Evolutionary conservation across 2,888 invertebrate species (phyloP).

Genomic region (Xestia rhomboidea): DNA sequence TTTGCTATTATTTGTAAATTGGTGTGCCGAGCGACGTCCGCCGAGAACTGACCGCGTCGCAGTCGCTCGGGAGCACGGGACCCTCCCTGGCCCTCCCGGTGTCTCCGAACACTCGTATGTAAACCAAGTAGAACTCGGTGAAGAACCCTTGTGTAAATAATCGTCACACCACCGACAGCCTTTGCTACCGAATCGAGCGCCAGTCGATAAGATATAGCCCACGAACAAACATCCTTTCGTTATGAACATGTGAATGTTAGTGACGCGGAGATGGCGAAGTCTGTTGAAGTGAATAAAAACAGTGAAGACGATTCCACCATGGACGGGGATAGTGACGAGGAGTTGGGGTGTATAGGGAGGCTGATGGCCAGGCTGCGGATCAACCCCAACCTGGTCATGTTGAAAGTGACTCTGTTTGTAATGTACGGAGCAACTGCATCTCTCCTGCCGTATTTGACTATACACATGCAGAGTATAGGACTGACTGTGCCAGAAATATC

Average conservation of each 20-base stretch:
- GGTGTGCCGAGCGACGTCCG: slow-evolving; percentile 87
- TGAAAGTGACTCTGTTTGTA: slow-evolving; percentile 95
- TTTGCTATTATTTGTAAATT: slow-evolving; percentile 91
- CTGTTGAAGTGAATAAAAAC: slow-evolving; percentile 84
- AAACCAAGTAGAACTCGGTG: slow-evolving; percentile 62
- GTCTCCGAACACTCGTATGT: slow-evolving; percentile 72
- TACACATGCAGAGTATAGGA: slow-evolving; percentile 97
- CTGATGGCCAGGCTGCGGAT: slow-evolving; percentile 90
- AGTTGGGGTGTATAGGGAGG: slow-evolving; percentile 84
- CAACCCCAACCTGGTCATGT: slow-evolving; percentile 94
- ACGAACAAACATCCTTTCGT: slow-evolving; percentile 79
- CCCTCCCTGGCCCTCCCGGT: slow-evolving; percentile 81
- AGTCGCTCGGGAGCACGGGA: slow-evolving; percentile 87
- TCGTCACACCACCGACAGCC: slow-evolving; percentile 76
- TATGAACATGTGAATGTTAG: slow-evolving; percentile 80
- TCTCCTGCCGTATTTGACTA: slow-evolving; percentile 95
- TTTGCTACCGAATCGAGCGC: slow-evolving; percentile 78
- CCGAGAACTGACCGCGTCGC: slow-evolving; percentile 79
- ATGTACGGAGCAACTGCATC: slow-evolving; percentile 96
- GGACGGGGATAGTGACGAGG: slow-evolving; percentile 85
- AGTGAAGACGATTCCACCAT: slow-evolving; percentile 86
- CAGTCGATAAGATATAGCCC: slow-evolving; percentile 88
- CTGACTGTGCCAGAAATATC: slow-evolving; percentile 96
- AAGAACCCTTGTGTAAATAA: slow-evolving; percentile 83
- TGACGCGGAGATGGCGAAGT: slow-evolving; percentile 80